Percentiles rank a stretch among this genome's conserved stretches.
Evolutionary conservation across 1,140 invertebrate genomes (phyloP).

Genomic region (Mesaphorura yosii): DNA sequence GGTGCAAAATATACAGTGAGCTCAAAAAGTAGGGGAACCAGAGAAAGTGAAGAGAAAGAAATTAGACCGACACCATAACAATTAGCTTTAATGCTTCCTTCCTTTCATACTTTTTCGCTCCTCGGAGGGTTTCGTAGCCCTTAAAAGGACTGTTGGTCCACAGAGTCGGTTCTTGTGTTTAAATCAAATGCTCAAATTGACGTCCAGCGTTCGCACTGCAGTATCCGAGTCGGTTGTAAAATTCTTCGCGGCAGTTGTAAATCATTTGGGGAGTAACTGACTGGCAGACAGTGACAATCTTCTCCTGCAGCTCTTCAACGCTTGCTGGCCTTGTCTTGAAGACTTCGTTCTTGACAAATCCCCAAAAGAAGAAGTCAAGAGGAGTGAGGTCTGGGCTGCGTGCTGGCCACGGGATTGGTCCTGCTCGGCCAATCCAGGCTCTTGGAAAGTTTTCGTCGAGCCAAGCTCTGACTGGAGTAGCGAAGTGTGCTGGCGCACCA

Average conservation of each 20-base stretch:
- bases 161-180: background rate
- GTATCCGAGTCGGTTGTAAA: background rate
- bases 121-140: too few relatives aligned
- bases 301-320: background rate
- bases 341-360: conserved; percentile 33
- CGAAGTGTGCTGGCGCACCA: conserved; percentile 21
- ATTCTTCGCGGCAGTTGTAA: background rate
- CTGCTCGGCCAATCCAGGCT: conserved; percentile 36
- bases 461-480: conserved; percentile 18
- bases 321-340: conserved; percentile 21
- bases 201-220: background rate
- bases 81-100: too few relatives aligned
- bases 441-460: conserved; percentile 33
- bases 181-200: conserved; percentile 9
- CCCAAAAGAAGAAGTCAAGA: conserved; percentile 38
- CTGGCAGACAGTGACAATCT: background rate
- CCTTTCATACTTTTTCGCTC: too few relatives aligned
- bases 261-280: background rate
- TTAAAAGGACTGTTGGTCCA: background rate
- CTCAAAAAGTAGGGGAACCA: too few relatives aligned
- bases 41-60: too few relatives aligned
- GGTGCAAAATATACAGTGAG: too few relatives aligned
- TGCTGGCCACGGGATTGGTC: conserved; percentile 36
- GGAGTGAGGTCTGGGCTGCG: conserved; percentile 37
- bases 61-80: too few relatives aligned